These are phyloP conservation scores for Calliphora vicina DNA, from an alignment of 1,140 invertebrate genomes.

Conservation along the genomic window DNA sequence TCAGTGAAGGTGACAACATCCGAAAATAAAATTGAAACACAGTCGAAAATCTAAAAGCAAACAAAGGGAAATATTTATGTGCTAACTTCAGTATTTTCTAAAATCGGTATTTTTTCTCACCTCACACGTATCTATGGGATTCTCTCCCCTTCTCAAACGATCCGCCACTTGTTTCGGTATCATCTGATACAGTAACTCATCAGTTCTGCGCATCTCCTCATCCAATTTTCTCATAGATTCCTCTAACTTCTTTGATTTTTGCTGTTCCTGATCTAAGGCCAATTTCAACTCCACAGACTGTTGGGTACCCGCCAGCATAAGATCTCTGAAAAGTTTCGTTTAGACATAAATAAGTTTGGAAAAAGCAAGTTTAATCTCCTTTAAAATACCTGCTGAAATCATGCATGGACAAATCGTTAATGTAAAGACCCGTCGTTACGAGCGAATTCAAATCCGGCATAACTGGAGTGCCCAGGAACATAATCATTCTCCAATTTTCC, in stretches of 20 bases:
- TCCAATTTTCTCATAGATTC: conserved; percentile 96
- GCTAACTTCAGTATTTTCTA: too few relatives aligned
- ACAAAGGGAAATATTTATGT: too few relatives aligned
- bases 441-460: conserved; percentile 92
- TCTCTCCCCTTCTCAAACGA: conserved; percentile 88
- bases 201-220: conserved; percentile 94
- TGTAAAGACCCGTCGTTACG: conserved; percentile 87
- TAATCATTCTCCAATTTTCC: conserved; percentile 96
- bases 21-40: conserved; percentile 93
- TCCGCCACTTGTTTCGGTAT: conserved; percentile 97
- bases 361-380: not conserved
- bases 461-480: conserved; percentile 94
- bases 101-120: conserved; percentile 67
- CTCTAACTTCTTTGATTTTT: conserved; percentile 95
- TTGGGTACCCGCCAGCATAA: conserved; percentile 95
- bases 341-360: not conserved
- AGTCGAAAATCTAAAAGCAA: conserved; percentile 82
- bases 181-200: conserved; percentile 97
- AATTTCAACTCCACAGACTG: conserved; percentile 96
- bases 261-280: conserved; percentile 94
- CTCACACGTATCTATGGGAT: conserved; percentile 94
- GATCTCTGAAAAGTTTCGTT: conserved; percentile 72
- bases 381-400: conserved; percentile 86
- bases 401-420: conserved; percentile 98
- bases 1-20: conserved; percentile 97